These are phyloP conservation scores for Chaitophorus viminalis DNA, from an alignment of 2,888 invertebrate species.

Conservation along the genomic window DNA sequence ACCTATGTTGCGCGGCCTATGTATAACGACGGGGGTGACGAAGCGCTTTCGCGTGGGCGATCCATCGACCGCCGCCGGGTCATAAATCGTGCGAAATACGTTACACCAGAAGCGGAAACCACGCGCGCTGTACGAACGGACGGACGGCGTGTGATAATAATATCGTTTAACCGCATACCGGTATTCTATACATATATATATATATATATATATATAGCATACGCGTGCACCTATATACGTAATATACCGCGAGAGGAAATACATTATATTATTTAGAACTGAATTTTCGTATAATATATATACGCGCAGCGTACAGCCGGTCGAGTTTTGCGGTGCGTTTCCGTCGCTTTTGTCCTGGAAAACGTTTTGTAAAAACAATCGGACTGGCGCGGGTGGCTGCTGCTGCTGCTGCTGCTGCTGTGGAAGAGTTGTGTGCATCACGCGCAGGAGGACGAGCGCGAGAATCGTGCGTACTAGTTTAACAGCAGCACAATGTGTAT, in stretches of 20 bases:
- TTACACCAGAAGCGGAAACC: background rate
- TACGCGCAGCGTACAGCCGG: background rate
- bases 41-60: background rate
- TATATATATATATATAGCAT: no score
- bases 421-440: no score
- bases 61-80: background rate
- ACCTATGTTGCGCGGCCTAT: no score
- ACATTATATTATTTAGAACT: background rate
- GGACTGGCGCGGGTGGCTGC: background rate
- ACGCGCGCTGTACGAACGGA: background rate
- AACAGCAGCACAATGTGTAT: no score
- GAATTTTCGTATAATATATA: background rate
- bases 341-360: background rate
- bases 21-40: background rate
- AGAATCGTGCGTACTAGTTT: no score
- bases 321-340: background rate
- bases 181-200: background rate
- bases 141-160: background rate
- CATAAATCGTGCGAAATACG: background rate
- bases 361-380: background rate
- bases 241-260: background rate
- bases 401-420: no score
- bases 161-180: background rate
- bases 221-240: no score
- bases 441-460: no score